These are phyloP conservation scores for Pyrgilauda ruficollis DNA, from an alignment of 2,113 vertebrate genomes.

Conservation along the genomic window DNA sequence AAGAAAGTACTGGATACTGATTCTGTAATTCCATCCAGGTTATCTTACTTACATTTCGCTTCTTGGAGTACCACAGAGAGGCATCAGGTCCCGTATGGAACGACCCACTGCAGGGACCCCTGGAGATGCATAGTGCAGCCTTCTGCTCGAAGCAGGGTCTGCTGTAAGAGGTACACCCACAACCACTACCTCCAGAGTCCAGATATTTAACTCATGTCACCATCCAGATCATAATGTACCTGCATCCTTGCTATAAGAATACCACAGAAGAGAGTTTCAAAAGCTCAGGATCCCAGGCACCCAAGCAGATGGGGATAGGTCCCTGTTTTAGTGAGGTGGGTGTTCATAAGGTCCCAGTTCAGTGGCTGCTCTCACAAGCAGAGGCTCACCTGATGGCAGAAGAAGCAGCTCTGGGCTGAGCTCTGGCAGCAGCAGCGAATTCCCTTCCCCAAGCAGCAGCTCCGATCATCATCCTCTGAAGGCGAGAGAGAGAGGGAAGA, in stretches of 20 bases:
- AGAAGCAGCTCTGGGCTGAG: neutral
- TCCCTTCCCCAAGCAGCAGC: neutral
- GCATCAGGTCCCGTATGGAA: neutral
- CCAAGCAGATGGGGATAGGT: neutral
- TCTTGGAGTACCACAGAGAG: neutral
- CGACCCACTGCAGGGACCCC: accelerated
- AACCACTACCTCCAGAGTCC: neutral
- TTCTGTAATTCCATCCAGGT: neutral
- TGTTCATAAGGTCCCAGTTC: neutral
- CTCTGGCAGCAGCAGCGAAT: neutral
- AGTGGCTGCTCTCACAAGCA: neutral
- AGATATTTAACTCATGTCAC: neutral
- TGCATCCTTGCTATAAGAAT: neutral
- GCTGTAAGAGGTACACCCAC: neutral
- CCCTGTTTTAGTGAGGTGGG: neutral
- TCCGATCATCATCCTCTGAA: neutral
- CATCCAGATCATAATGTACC: neutral
- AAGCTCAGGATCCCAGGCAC: neutral
- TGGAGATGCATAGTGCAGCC: neutral
- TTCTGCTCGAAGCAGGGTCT: neutral
- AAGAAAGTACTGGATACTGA: neutral
- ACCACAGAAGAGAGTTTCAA: neutral
- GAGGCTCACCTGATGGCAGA: neutral
- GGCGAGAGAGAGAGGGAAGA: neutral
- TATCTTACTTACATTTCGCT: neutral